Percentiles rank a stretch among this genome's conserved stretches.
phyloP scores from a whole-genome alignment of 2,113 vertebrate genomes.

The Nycticebus coucang region DNA sequence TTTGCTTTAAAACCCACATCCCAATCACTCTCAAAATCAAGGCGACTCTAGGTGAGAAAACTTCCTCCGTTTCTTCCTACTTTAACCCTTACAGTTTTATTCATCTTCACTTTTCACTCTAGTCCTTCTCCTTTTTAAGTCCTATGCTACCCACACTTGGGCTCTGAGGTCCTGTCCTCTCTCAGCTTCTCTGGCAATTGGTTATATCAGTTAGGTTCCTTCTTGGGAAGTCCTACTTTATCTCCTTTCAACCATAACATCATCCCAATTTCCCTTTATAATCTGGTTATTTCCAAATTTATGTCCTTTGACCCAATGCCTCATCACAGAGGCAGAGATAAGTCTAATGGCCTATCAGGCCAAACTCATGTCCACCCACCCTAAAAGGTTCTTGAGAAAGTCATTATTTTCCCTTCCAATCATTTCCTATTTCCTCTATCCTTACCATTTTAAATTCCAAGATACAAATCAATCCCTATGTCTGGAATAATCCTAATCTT shows the following conservation, averaged over 20 bases:
- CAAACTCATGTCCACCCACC: neutral
- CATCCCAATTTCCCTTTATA: neutral
- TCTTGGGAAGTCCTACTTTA: neutral
- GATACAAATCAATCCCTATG: neutral
- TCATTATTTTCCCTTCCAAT: neutral
- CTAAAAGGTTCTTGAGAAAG: neutral
- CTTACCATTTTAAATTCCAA: neutral
- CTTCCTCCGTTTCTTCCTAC: neutral
- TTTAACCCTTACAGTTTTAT: neutral
- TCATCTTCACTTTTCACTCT: neutral
- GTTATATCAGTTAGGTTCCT: neutral
- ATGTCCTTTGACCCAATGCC: neutral
- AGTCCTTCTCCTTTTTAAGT: neutral
- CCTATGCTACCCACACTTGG: neutral
- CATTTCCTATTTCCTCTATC: neutral
- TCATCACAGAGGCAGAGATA: neutral
- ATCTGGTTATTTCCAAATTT: neutral
- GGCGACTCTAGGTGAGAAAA: neutral
- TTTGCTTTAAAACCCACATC: neutral
- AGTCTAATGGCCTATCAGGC: neutral
- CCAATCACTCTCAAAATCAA: neutral
- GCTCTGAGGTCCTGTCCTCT: neutral
- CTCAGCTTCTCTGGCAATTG: neutral
- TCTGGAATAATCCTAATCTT: neutral
- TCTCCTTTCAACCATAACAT: neutral